Evolutionary conservation across 2,888 invertebrate genomes (phyloP).

Genomic region (Cantharis flavilabris): DNA sequence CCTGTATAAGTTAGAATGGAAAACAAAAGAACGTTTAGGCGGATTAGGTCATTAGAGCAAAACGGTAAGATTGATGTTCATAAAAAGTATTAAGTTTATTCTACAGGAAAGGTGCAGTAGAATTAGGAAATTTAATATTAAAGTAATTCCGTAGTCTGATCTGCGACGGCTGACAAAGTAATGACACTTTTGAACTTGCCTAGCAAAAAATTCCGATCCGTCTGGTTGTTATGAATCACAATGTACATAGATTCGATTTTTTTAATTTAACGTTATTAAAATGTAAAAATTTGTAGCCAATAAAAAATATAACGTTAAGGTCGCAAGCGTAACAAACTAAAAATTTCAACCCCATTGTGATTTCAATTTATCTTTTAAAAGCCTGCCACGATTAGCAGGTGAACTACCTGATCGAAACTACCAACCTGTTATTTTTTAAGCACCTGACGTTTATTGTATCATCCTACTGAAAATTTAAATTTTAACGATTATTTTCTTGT

Average conservation of each 20-base stretch:
- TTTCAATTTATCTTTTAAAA: slow-evolving; percentile 32
- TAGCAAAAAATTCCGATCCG: background rate
- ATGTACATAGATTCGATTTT: background rate
- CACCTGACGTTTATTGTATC: slow-evolving; percentile 35
- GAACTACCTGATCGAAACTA: slow-evolving; percentile 41
- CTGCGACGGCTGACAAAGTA: background rate
- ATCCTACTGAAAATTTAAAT: background rate
- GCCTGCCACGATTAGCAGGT: slow-evolving; percentile 45
- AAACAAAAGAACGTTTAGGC: background rate
- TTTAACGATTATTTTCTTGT: background rate
- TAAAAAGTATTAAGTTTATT: background rate
- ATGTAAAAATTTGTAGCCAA: background rate
- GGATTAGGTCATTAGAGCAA: background rate
- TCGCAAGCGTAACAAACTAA: background rate
- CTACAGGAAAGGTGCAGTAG: background rate
- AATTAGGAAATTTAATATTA: background rate
- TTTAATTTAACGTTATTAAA: background rate
- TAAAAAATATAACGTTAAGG: background rate
- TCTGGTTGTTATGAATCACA: background rate
- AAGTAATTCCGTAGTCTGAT: background rate
- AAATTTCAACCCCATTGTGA: slow-evolving; percentile 33
- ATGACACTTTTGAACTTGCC: background rate
- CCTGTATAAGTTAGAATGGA: background rate
- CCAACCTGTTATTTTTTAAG: slow-evolving; percentile 30
- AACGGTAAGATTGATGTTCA: background rate